These are phyloP conservation scores for Hyposoter dolosus DNA, from an alignment of 2,888 invertebrate species.

Conservation along the genomic window DNA sequence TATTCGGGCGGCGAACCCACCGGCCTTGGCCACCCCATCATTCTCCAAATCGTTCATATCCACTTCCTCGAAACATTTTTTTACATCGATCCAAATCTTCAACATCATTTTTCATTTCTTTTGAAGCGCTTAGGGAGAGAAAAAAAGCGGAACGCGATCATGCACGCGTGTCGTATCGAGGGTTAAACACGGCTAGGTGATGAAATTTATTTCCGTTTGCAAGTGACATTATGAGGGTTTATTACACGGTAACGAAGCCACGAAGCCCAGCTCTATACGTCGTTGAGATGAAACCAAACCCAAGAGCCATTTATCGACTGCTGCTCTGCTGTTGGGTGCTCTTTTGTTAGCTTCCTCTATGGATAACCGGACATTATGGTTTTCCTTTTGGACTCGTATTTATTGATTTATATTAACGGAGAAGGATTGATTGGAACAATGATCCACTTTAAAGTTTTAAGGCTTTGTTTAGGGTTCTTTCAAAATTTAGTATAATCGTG, in stretches of 20 bases:
- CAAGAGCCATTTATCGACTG: slow-evolving; percentile 17
- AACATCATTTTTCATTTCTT: background rate
- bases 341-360: background rate
- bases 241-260: background rate
- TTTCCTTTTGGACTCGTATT: slow-evolving; percentile 1
- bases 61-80: slow-evolving; percentile 33
- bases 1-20: slow-evolving; percentile 49
- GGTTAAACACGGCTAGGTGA: background rate
- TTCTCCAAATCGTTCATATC: slow-evolving; percentile 36
- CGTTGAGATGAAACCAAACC: slow-evolving; percentile 6
- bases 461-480: too few relatives aligned
- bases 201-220: slow-evolving; percentile 5
- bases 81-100: background rate
- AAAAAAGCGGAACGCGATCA: background rate
- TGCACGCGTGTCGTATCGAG: background rate
- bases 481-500: too few relatives aligned
- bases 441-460: too few relatives aligned
- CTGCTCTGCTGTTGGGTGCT: background rate
- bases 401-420: background rate
- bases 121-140: background rate
- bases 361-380: background rate
- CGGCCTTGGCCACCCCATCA: slow-evolving; percentile 38
- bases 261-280: background rate
- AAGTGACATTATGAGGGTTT: slow-evolving; percentile 1
- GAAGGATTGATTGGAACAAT: background rate